Base-by-base conservation (phyloP, 2,113 vertebrate species). In the Aphyosemion australe region DNA sequence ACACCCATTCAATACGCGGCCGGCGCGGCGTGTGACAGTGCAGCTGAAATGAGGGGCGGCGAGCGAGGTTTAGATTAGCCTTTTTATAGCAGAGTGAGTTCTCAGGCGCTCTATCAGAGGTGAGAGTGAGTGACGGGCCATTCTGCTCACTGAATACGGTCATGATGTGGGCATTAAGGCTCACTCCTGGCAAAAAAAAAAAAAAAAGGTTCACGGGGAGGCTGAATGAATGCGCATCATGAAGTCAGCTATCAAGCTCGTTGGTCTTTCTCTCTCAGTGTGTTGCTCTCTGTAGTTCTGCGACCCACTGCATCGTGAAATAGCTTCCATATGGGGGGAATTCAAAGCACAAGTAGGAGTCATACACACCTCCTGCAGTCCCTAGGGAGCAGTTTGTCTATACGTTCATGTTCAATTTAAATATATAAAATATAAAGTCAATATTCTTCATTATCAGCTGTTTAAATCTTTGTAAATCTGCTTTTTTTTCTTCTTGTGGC, bases 121-220 rank as follows among this genome's bases (percentile, higher is more conserved):
- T 50, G 39, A 68, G 72, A 69, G 70, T 84, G 86, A 89, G 59
- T 85, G 87, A 87, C 65, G 47, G 84, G 60, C 71, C 79, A 83
- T 89, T 86, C 73, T 86, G 81, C 74, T 82, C 71, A 52, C 48
- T 85, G 82, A 85, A 88, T 84, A 71, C 76, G 72, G 82, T 84
- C 86, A 79, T 88, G 82, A 88, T 80, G 80, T 79, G 72, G 71
- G 80, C 78, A 84, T 88, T 89, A 81, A 82, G 72, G 73, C 74
- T 83, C 73, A 80, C 74, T 78, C 59, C 71, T 74, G 68, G 53
- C 85, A 71, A 79, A 73, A 48, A 8, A 46, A 45, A 13, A 13
- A 43, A 45, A 47, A 47, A 19, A 85, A 80, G 79, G 68, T 86
- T 86, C 76, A 45, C 61, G 20, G 76, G 11, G 14, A 37, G 31